Conservation (phyloP, 2,797 vertebrate species). For the Lagocephalus sceleratus region DNA sequence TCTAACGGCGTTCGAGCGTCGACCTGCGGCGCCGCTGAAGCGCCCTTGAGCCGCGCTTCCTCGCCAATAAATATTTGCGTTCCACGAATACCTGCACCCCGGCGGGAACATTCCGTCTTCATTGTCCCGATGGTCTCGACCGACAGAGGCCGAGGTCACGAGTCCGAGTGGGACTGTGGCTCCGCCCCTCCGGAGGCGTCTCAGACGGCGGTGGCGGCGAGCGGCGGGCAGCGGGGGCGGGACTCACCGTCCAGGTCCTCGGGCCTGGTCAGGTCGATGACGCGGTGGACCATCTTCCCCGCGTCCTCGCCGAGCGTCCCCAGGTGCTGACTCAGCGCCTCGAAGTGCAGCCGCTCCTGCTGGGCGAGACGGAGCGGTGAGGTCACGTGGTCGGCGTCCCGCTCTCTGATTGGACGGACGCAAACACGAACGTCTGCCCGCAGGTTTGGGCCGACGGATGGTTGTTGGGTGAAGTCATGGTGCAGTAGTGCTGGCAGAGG, state of each 20-base stretch:
- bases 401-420: constrained; percentile 80
- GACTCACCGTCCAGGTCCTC: constrained; percentile 90
- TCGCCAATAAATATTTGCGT: constrained; percentile 63
- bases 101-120: constrained; percentile 8
- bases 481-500: constrained; percentile 76
- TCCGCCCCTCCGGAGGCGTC: too few relatives aligned
- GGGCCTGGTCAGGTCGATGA: constrained; percentile 92
- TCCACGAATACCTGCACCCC: constrained; percentile 50
- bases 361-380: too few relatives aligned
- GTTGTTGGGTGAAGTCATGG: constrained; percentile 80
- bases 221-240: neutral
- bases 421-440: constrained; percentile 24
- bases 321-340: constrained; percentile 87
- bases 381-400: neutral
- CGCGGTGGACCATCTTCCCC: constrained; percentile 89
- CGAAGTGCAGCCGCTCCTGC: constrained; percentile 90
- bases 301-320: constrained; percentile 87
- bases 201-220: too few relatives aligned
- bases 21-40: constrained; percentile 34
- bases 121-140: neutral
- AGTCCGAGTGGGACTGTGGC: too few relatives aligned
- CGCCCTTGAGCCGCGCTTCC: constrained; percentile 26
- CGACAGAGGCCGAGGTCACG: too few relatives aligned
- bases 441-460: constrained; percentile 75
- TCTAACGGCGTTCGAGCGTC: constrained; percentile 13